Conservation (phyloP, 1,140 invertebrate genomes). For the Spodoptera litura region DNA sequence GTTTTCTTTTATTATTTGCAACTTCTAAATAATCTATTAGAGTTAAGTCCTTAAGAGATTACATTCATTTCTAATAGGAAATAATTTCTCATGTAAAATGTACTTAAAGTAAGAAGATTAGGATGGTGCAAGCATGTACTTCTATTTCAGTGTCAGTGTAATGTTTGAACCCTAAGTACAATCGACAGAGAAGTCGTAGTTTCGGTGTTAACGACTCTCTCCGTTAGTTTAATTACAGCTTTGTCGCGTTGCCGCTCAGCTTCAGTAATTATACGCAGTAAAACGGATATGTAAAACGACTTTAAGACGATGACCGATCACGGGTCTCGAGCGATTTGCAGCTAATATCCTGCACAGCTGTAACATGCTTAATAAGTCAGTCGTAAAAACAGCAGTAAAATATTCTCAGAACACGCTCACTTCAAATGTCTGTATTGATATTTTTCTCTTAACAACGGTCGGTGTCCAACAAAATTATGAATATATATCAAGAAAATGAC, state of each 20-base stretch:
- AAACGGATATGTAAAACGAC: constrained; percentile 78
- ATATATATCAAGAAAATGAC: background rate
- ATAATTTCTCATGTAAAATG: too few relatives aligned
- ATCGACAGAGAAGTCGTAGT: constrained; percentile 62
- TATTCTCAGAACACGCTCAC: constrained; percentile 58
- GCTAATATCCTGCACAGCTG: constrained; percentile 74
- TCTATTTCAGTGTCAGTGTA: constrained; percentile 38
- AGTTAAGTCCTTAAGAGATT: background rate
- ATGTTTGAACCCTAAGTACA: constrained; percentile 66
- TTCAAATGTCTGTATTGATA: constrained; percentile 50
- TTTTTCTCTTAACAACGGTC: constrained; percentile 48
- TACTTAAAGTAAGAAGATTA: too few relatives aligned
- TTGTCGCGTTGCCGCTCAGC: constrained; percentile 68
- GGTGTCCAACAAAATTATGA: constrained; percentile 16
- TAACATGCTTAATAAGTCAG: constrained; percentile 68
- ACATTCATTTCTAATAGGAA: too few relatives aligned
- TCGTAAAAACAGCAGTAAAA: constrained; percentile 72
- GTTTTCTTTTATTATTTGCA: background rate
- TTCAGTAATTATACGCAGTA: constrained; percentile 77
- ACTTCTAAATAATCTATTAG: background rate
- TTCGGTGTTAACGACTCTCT: constrained; percentile 70
- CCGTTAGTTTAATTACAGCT: constrained; percentile 81
- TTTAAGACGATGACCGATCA: constrained; percentile 73
- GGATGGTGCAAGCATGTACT: constrained; percentile 34
- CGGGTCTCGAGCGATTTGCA: constrained; percentile 64